These are phyloP conservation scores for Drosophila mauritiana DNA, from an alignment of 1,140 invertebrate species.

Conservation along the genomic window DNA sequence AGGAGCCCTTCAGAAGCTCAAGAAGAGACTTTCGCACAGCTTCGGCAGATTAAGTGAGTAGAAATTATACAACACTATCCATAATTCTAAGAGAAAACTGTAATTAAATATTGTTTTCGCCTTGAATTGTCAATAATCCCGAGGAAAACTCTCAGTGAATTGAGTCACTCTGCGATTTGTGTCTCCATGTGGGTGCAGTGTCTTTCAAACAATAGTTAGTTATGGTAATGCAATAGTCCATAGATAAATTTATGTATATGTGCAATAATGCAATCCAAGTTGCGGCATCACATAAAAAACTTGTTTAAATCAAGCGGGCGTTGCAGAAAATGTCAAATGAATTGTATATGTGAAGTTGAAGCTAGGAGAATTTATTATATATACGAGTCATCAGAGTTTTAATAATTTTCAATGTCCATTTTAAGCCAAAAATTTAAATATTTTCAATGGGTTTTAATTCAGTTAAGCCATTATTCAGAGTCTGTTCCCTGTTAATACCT, in stretches of 20 bases:
- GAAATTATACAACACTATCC: background rate
- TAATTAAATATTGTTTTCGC: background rate
- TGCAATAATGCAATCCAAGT: slow-evolving; percentile 9
- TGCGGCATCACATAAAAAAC: slow-evolving; percentile 14
- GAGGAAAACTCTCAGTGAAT: slow-evolving; percentile 2
- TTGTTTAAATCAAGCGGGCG: slow-evolving; percentile 11
- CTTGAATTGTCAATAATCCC: slow-evolving; percentile 3
- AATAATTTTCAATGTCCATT: background rate
- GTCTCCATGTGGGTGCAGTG: slow-evolving; percentile 39
- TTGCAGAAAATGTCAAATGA: slow-evolving; percentile 24
- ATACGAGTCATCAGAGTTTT: background rate
- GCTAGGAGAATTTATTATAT: background rate
- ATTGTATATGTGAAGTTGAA: background rate
- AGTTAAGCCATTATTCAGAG: too few species aligned
- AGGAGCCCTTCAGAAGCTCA: slow-evolving; percentile 94
- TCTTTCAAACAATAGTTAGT: slow-evolving; percentile 38
- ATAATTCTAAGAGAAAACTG: background rate
- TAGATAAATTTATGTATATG: slow-evolving; percentile 19
- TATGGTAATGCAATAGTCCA: slow-evolving; percentile 40
- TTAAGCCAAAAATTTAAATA: background rate
- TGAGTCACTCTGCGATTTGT: slow-evolving; percentile 28
- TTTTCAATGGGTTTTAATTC: background rate
- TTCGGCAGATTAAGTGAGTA: slow-evolving; percentile 96
- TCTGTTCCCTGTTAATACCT: background rate
- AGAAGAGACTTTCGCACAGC: slow-evolving; percentile 95